These are phyloP conservation scores for Paracyclopina nana DNA, from an alignment of 1,140 invertebrate genomes.

Conservation along the genomic window DNA sequence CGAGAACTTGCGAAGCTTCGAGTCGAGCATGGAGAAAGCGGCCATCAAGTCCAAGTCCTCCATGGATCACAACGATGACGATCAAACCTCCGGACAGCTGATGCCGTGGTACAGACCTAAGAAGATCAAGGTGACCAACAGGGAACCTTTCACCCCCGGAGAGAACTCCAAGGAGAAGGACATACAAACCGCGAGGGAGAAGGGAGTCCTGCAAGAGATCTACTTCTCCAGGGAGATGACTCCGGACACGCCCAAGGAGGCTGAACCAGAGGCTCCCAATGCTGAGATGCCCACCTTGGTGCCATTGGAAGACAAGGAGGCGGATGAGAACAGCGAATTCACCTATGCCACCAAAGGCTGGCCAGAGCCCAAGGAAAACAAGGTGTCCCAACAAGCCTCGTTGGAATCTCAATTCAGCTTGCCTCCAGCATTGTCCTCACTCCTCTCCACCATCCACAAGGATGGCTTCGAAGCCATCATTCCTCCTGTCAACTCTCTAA, in stretches of 20 bases:
- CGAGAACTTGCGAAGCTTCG: slow-evolving; percentile 7
- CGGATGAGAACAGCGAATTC: background rate
- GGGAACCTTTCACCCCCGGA: slow-evolving; percentile 2
- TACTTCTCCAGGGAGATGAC: slow-evolving; percentile 5
- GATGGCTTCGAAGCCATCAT: background rate
- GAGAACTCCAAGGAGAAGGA: background rate
- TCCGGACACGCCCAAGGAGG: background rate
- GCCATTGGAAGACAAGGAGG: slow-evolving; percentile 7
- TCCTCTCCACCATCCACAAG: background rate
- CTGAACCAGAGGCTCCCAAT: background rate
- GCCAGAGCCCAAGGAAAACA: slow-evolving; percentile 3
- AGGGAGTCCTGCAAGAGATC: slow-evolving; percentile 2
- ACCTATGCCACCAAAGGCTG: background rate
- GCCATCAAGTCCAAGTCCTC: slow-evolving; percentile 4
- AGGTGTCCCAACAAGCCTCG: background rate
- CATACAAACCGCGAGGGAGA: slow-evolving; percentile 4
- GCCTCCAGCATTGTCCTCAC: slow-evolving; percentile 7
- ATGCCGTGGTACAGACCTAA: slow-evolving; percentile 2
- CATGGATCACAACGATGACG: background rate
- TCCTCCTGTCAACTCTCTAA: background rate
- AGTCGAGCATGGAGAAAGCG: slow-evolving; percentile 9
- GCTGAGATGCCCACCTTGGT: background rate
- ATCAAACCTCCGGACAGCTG: background rate
- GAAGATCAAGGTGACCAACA: background rate
- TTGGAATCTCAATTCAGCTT: background rate